These are phyloP conservation scores for Lethocerus indicus DNA, from an alignment of 1,140 invertebrate genomes.

Conservation along the genomic window DNA sequence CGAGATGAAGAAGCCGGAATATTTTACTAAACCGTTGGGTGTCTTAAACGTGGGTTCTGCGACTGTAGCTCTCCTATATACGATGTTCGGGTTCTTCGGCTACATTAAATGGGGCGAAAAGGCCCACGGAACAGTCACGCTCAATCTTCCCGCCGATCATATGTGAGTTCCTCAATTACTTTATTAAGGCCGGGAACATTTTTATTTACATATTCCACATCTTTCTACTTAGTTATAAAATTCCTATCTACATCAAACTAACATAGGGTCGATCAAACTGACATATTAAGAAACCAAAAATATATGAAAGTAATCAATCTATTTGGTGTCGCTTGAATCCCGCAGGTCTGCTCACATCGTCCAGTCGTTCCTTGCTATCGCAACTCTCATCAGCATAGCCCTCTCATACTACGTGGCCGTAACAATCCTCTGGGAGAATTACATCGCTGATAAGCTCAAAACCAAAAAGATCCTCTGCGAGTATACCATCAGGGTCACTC, in stretches of 20 bases:
- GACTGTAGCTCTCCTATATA: constrained; percentile 66
- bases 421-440: constrained; percentile 5
- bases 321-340: not conserved
- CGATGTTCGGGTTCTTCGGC: constrained; percentile 72
- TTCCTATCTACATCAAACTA: not conserved
- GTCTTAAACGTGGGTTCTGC: constrained; percentile 79
- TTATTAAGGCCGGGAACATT: not conserved
- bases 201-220: not conserved
- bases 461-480: not conserved
- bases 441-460: not conserved
- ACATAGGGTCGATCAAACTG: not conserved
- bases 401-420: constrained; percentile 1
- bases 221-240: not conserved
- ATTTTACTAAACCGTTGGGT: constrained; percentile 64
- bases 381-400: not conserved
- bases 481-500: not conserved
- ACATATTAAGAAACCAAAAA: not conserved
- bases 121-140: constrained; percentile 49
- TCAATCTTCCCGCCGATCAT: constrained; percentile 39
- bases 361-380: not conserved
- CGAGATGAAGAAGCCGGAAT: constrained; percentile 66
- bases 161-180: not conserved
- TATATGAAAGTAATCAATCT: not conserved
- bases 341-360: not conserved
- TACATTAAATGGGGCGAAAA: constrained; percentile 58